Conservation (phyloP, 2,888 invertebrate genomes). For the Protophormia terraenovae region DNA sequence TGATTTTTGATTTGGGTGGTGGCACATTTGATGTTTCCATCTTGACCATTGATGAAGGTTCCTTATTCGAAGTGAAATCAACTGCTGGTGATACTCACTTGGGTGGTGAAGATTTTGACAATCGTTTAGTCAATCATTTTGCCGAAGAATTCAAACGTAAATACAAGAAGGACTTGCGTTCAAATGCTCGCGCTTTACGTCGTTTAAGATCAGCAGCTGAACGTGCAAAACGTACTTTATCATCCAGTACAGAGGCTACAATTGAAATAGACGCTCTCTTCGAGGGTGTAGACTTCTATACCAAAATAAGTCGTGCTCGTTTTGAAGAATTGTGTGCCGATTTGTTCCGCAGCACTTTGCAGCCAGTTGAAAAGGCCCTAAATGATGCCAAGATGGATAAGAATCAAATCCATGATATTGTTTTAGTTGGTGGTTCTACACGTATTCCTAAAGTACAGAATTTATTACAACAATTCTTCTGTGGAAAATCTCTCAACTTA, state of each 20-base stretch:
- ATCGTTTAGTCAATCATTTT: conserved; percentile 92
- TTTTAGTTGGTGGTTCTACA: conserved; percentile 91
- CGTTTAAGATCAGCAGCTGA: conserved; percentile 89
- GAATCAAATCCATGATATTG: conserved; percentile 88
- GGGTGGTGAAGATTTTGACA: conserved; percentile 95
- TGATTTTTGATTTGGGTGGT: conserved; percentile 85
- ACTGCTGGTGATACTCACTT: conserved; percentile 96
- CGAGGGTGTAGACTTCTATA: conserved; percentile 88
- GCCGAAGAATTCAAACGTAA: conserved; percentile 92
- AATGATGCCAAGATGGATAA: conserved; percentile 91
- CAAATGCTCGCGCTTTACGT: conserved; percentile 85
- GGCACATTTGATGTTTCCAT: conserved; percentile 97
- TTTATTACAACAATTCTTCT: conserved; percentile 88
- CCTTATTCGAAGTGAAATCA: conserved; percentile 93
- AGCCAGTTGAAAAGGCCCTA: conserved; percentile 90
- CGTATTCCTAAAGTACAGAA: conserved; percentile 90
- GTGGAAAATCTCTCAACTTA: conserved; percentile 86
- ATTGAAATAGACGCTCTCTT: conserved; percentile 88
- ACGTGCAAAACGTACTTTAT: conserved; percentile 89
- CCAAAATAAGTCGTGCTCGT: conserved; percentile 87
- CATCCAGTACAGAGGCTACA: conserved; percentile 89
- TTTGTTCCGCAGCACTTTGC: conserved; percentile 87
- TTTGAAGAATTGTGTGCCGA: conserved; percentile 89
- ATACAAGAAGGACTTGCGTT: conserved; percentile 86
- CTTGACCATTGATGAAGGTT: conserved; percentile 94